phyloP scores from a whole-genome alignment of 2,888 invertebrate species.

The Drosophila sordidula region DNA sequence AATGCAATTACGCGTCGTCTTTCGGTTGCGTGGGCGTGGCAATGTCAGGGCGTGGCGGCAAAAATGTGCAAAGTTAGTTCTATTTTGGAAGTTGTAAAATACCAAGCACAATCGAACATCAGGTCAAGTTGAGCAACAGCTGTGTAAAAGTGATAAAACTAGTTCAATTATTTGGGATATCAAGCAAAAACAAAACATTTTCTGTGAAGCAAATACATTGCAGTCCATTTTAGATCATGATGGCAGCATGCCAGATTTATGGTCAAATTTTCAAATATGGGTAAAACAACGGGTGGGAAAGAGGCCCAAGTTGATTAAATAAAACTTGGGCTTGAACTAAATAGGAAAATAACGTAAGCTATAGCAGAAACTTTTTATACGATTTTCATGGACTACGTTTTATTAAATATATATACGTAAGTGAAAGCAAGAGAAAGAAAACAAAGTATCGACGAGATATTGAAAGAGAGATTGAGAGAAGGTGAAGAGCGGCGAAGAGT shows the following conservation, averaged over 20 bases:
- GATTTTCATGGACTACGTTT: too few species aligned
- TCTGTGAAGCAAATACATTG: neutral
- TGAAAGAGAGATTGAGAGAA: too few species aligned
- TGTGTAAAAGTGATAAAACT: conserved; percentile 1
- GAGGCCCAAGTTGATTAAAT: neutral
- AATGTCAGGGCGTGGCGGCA: neutral
- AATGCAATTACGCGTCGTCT: conserved; percentile 45
- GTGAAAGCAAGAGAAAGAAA: too few species aligned
- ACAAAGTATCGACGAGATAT: too few species aligned
- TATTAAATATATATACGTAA: too few species aligned
- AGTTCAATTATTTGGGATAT: conserved; percentile 6
- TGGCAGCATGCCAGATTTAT: conserved; percentile 19
- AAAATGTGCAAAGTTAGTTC: conserved; percentile 16
- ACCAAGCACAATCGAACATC: neutral
- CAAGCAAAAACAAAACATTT: neutral
- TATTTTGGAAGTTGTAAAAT: conserved; percentile 1
- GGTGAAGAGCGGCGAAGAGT: neutral
- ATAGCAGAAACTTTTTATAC: too few species aligned
- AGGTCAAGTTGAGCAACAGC: conserved; percentile 13
- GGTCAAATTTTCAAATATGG: neutral
- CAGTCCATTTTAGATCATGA: neutral
- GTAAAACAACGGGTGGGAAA: neutral
- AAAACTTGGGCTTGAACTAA: neutral
- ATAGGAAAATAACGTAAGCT: neutral
- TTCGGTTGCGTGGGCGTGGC: neutral